A percentile compares a stretch with the other conserved stretches of the same genome.
Conservation (phyloP, 1,140 invertebrate species). For the Plectrocnemia conspersa region DNA sequence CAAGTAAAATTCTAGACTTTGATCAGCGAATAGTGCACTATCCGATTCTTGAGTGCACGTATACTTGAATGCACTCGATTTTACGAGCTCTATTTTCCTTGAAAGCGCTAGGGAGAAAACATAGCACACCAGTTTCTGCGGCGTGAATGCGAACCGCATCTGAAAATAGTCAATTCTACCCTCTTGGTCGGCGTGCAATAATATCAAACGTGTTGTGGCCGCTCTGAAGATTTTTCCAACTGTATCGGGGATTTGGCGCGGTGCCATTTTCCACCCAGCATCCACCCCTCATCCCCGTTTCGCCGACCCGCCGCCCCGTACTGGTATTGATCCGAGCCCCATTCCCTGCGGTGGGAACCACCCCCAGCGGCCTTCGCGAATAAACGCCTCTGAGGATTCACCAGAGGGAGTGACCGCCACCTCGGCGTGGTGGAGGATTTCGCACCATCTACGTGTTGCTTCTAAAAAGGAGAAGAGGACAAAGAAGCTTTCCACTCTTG, state of each 20-base stretch:
- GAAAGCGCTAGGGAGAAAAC: too few species aligned
- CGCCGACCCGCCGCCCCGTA: neutral
- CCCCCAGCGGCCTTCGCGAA: constrained; percentile 14
- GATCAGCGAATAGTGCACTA: too few species aligned
- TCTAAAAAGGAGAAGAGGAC: too few species aligned
- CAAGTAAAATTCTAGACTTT: too few species aligned
- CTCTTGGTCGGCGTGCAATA: neutral
- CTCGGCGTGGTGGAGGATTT: neutral
- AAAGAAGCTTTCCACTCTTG: too few species aligned
- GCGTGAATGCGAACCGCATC: neutral
- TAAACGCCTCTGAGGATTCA: constrained; percentile 7
- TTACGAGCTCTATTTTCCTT: too few species aligned
- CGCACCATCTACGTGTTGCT: constrained; percentile 18
- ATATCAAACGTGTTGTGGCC: neutral
- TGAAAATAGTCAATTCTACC: neutral
- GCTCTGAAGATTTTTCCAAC: constrained; percentile 1
- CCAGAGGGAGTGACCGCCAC: neutral
- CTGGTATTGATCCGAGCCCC: neutral
- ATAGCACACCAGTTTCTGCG: too few species aligned
- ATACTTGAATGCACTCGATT: too few species aligned
- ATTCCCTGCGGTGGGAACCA: neutral
- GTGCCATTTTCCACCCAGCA: constrained; percentile 4
- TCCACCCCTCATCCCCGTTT: neutral
- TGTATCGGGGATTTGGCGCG: neutral
- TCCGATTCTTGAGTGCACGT: too few species aligned